Evolutionary conservation across 2,797 vertebrate genomes (phyloP), one percentile per base, ranked within the genome.

Genomic region (Aplochiton taeniatus): DNA sequence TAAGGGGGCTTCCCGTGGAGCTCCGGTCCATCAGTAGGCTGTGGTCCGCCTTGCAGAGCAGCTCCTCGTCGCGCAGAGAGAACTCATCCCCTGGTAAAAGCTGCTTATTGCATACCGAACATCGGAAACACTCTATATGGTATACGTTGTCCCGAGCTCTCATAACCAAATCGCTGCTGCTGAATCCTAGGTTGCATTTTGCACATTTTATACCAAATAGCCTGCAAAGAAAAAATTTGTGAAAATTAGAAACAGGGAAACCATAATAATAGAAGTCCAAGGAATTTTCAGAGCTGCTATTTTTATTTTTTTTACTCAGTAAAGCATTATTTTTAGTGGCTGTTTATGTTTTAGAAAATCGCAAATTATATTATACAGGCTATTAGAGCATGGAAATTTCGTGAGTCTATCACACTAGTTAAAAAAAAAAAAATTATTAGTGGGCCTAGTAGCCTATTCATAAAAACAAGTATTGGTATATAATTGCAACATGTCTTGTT

Each of bases 121-220:
- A 98, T 63, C 95, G 93, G 84, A 98, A 98, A 83, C 96, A 98
- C 81, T 96, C 95, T 77, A 96, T 92, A 89, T 98, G 96, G 81
- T 97, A 98, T 69, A 98, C 92, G 66, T 92, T 91, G 79, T 93
- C 94, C 68, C 94, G 92, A 58, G 95, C 95, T 67, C 94, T 88
- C 96, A 98, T 98, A 83, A 98, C 95, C 83, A 96, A 78, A 72
- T 98, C 96, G 68, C 92, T 94, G 89, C 95, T 96, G 88, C 92
- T 94, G 89, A 98, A 94, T 53, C 93, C 91, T 76, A 93, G 90
- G 80, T 92, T 92, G 85, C 97, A 98, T 88, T 95, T 92, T 46
- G 95, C 93, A 79, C 96, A 98, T 87, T 95, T 96, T 78, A 93
- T 92, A 79, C 93, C 92, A 83, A 96, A 97, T 52, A 97, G 81